Evolutionary conservation across 2,113 vertebrate genomes (phyloP).

Genomic region (Raphicerus campestris): DNA sequence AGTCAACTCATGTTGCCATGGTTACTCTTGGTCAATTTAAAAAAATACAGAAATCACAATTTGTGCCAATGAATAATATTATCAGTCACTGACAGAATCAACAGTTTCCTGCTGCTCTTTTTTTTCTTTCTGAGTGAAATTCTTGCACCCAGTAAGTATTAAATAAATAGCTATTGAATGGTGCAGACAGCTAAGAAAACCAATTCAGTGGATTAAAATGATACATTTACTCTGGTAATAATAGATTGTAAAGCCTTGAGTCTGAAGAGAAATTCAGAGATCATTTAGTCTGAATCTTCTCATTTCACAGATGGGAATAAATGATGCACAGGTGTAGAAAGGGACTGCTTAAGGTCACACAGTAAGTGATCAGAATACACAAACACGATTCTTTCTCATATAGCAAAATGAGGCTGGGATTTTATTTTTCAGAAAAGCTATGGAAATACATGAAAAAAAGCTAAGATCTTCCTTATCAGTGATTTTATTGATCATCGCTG

Average conservation of each 20-base stretch:
- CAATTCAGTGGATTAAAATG: background rate
- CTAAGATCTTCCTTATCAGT: background rate
- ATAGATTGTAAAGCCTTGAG: background rate
- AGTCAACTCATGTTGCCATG: slow-evolving; percentile 45
- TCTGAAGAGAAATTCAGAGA: background rate
- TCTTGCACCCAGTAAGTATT: background rate
- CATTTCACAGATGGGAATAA: slow-evolving; percentile 22
- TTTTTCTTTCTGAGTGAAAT: slow-evolving; percentile 29
- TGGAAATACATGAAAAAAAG: background rate
- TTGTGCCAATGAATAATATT: slow-evolving; percentile 37
- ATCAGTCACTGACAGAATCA: slow-evolving; percentile 18
- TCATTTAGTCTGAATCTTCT: slow-evolving; percentile 16
- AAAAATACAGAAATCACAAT: slow-evolving; percentile 18
- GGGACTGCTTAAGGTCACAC: background rate
- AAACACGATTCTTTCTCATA: background rate
- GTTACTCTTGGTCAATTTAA: slow-evolving; percentile 25
- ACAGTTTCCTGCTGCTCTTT: background rate
- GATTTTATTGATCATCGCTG: background rate
- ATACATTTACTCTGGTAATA: background rate
- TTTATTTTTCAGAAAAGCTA: background rate
- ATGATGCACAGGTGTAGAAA: background rate
- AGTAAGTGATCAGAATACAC: background rate
- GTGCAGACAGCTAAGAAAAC: slow-evolving; percentile 32
- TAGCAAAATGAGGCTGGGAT: background rate
- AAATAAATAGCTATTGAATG: slow-evolving; percentile 31